Evolutionary conservation across 2,113 vertebrate species (phyloP).

Genomic region (Brienomyrus brachyistius): DNA sequence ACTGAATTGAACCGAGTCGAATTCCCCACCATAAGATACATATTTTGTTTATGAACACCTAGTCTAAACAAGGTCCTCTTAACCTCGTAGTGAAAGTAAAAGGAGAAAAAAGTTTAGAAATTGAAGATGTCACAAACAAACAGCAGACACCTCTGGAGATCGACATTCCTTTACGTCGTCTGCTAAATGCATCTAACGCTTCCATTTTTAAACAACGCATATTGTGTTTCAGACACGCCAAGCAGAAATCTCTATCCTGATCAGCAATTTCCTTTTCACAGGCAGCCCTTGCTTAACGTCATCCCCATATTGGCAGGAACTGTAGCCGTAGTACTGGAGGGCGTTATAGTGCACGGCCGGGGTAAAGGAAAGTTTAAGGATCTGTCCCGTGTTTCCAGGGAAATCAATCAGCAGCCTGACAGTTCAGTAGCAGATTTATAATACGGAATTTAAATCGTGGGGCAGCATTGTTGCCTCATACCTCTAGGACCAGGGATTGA

Average conservation of each 20-base stretch:
- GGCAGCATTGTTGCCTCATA: not conserved
- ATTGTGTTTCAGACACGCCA: conserved; percentile 10
- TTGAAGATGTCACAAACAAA: not conserved
- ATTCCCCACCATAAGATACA: not conserved
- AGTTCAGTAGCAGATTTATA: not conserved
- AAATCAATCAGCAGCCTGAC: not conserved
- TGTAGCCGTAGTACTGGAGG: not conserved
- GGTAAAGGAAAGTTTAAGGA: not conserved
- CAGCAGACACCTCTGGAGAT: conserved; percentile 8
- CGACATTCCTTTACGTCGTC: conserved; percentile 7
- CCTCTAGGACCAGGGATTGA: not conserved
- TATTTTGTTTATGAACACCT: not conserved
- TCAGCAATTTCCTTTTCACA: not conserved
- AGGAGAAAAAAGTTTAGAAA: not conserved
- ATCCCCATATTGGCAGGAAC: not conserved
- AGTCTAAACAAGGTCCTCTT: conserved; percentile 3
- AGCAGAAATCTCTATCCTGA: not conserved
- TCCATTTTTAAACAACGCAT: conserved; percentile 11
- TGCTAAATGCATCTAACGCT: conserved; percentile 18
- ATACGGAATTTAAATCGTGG: not conserved
- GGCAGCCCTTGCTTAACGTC: not conserved
- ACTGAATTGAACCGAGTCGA: too few relatives aligned
- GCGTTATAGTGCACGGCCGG: not conserved
- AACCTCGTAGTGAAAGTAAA: conserved; percentile 17
- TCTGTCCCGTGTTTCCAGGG: not conserved